These are phyloP conservation scores for Tetramorium bicarinatum DNA, from an alignment of 2,888 invertebrate genomes.

Conservation along the genomic window DNA sequence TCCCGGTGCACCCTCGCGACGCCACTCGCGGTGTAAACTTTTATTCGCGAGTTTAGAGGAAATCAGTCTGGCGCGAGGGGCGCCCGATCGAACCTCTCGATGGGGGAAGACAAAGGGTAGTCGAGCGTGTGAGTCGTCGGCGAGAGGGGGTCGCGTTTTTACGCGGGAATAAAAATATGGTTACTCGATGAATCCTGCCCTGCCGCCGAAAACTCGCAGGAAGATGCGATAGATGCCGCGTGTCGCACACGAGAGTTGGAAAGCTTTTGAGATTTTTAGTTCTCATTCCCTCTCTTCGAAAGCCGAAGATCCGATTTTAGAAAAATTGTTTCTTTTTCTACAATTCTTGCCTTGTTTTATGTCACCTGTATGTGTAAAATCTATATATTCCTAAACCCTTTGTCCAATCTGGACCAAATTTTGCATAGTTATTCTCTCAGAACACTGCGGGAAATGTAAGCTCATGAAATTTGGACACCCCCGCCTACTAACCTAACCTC, in stretches of 20 bases:
- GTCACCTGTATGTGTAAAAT: too few species aligned
- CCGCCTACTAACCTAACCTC: too few species aligned
- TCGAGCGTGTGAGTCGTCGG: constrained; percentile 52
- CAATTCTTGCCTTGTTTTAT: too few species aligned
- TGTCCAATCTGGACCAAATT: too few species aligned
- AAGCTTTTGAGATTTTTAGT: background rate
- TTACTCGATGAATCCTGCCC: constrained; percentile 22
- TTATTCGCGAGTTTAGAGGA: constrained; percentile 85
- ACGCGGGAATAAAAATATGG: constrained; percentile 69
- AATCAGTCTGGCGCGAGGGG: constrained; percentile 77
- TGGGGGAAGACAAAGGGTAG: constrained; percentile 56
- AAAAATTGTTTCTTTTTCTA: background rate
- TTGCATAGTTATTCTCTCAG: too few species aligned
- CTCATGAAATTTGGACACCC: too few species aligned
- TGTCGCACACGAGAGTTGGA: background rate
- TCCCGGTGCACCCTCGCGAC: constrained; percentile 58
- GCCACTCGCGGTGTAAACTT: constrained; percentile 84
- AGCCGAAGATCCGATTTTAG: background rate
- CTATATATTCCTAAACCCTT: too few species aligned
- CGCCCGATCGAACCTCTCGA: constrained; percentile 10
- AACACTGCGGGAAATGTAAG: too few species aligned
- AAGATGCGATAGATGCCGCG: background rate
- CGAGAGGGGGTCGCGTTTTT: constrained; percentile 59
- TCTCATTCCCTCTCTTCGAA: background rate
- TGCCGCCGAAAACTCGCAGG: background rate